Percentiles rank a stretch among this genome's conserved stretches.
Conservation (phyloP, 2,797 vertebrate genomes). For the Brachyrhaphis roseni region DNA sequence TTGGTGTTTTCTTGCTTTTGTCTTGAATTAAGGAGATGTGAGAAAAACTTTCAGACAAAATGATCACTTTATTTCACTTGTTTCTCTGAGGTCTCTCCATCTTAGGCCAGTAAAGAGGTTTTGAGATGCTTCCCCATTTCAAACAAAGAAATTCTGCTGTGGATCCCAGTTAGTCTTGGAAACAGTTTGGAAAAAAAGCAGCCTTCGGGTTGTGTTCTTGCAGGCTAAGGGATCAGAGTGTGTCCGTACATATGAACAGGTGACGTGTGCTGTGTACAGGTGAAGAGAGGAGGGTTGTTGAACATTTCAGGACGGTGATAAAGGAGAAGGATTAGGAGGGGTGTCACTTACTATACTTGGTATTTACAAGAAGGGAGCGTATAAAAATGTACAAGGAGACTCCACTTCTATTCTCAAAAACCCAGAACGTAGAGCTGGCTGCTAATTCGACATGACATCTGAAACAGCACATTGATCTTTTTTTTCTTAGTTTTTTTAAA, state of each 20-base stretch:
- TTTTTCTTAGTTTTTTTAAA: conserved; percentile 45
- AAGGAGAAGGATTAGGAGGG: conserved; percentile 1
- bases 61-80: background rate
- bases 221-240: conserved; percentile 44
- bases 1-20: background rate
- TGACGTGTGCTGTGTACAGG: conserved; percentile 57
- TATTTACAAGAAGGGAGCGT: conserved; percentile 79
- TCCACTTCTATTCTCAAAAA: conserved; percentile 58
- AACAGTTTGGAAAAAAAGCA: background rate
- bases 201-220: conserved; percentile 26
- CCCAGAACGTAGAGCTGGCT: conserved; percentile 43
- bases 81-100: background rate
- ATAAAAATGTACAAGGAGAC: conserved; percentile 81
- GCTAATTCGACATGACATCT: conserved; percentile 54
- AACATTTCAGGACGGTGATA: conserved; percentile 20
- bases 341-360: conserved; percentile 64
- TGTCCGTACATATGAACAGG: conserved; percentile 49
- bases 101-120: background rate
- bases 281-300: conserved; percentile 36
- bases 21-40: background rate
- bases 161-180: background rate
- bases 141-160: background rate
- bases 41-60: background rate
- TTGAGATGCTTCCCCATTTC: background rate
- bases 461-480: conserved; percentile 46